Evolutionary conservation across 2,888 invertebrate species (phyloP), one percentile per base, ranked within the genome.

Genomic region (Clusia tigrina): DNA sequence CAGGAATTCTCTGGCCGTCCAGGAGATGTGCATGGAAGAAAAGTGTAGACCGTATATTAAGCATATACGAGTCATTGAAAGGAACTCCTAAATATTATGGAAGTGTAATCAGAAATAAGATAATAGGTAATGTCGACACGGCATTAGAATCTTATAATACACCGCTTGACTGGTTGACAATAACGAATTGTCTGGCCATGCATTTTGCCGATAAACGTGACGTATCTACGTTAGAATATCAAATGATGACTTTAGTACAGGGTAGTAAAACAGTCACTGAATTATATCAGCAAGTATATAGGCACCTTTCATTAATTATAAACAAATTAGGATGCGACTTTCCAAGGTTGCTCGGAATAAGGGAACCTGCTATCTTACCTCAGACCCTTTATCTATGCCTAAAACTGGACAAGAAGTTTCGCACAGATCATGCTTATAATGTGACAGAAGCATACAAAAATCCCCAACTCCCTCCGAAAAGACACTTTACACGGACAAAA

Each of bases 271-370:
- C 54, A 17, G 54, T 67, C 1, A 63, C 48, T 20, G 53, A 64
- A 22, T 68, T 62, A 5, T 65, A 66, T 54, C 68, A 63, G 17
- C 18, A n/a, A n/a, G n/a, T n/a, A n/a, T n/a, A n/a, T n/a, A n/a
- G n/a, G n/a, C n/a, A n/a, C n/a, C n/a, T n/a, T 5, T 67, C 65
- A 2, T 51, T 68, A 18, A 63, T 70, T 10, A 51, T 71, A 20
- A 25, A 61, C 12, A 18, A 42, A 17, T 26, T 71, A 20, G 66
- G 58, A 22, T 64, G 70, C 5, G 64, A 68, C 20, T 52, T 71
- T 22, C 66, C 69, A 17, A 61, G 67, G 24, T 67, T 71, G 9
- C 58, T 69, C 10, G 62, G 66, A 26, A 67, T 70, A 15, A 53
- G 58, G n/a, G 67, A 67, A 57, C 68, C 70, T 42, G 53, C 42